Base-by-base conservation (phyloP, 2,888 invertebrate species). In the Xestia rhomboidea region DNA sequence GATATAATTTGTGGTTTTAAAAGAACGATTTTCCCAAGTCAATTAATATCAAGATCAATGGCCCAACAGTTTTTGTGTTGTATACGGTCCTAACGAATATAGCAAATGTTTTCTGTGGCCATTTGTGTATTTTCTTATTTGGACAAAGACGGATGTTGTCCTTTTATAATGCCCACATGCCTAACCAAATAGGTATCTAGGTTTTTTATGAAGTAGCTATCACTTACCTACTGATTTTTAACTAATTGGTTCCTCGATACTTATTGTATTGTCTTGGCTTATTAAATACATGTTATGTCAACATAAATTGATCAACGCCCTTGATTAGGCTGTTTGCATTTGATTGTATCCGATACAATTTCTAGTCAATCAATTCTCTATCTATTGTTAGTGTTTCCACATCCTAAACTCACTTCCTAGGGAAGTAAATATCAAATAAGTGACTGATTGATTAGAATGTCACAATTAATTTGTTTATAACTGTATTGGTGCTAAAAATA, bases 401-500 rank as follows among this genome's bases (percentile, higher is more conserved):
- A 76, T 82, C 68, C 73, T 68, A 67, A 73, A 76, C 30, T 73
- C 18, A 86, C 88, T 86, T 86, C 87, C 87, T 84, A 57, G 57
- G 84, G 86, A 88, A 87, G 82, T 87, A 79, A 77, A 71, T 76
- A 79, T 77, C 68, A 80, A 70, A 69, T 78, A 64, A 81, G 15
- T 38, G 27, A 66, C 51, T 68, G 79, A 82, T 82, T 64, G 78
- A 81, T 85, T 77, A 66, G 67, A 87, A 82, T 78, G 82, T 77
- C 75, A 80, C 64, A 77, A 79, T 78, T 69, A 64, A 80, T 81
- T 76, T 74, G 66, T 54, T 72, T 71, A 73, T 86, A 85, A 76
- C 77, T 60, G 68, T 76, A 82, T 38, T 66, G 62, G 68, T 74
- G 68, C 64, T 84, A 85, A 69, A 77, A 78, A 76, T 82, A 76